Conservation (phyloP, 2,888 invertebrate genomes). For the Scrobipalpa costella region DNA sequence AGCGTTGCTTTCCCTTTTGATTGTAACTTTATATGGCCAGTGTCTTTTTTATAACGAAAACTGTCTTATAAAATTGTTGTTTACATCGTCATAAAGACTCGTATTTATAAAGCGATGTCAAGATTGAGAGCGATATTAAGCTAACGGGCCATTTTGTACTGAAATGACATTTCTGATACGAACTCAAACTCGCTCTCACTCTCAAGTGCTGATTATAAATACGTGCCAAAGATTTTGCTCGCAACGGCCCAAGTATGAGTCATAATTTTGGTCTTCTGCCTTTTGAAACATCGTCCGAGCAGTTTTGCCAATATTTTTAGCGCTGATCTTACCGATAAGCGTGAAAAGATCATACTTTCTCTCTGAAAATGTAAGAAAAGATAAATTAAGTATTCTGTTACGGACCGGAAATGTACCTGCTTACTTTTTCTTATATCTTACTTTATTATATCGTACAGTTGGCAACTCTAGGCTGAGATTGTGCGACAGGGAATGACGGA, state of each 20-base stretch:
- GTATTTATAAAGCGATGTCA: no score
- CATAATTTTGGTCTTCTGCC: neutral
- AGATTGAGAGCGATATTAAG: no score
- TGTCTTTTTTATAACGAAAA: no score
- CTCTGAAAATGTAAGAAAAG: no score
- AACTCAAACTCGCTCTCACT: no score
- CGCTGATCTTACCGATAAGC: slow-evolving; percentile 3
- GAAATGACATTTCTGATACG: no score
- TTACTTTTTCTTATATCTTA: no score
- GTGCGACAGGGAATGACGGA: neutral
- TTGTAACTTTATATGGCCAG: neutral
- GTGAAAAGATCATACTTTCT: no score
- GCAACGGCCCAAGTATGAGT: neutral
- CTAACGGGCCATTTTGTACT: no score
- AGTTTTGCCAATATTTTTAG: neutral
- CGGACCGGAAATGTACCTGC: no score
- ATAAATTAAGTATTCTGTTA: no score
- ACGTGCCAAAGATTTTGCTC: neutral
- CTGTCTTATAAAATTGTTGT: neutral
- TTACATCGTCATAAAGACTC: neutral
- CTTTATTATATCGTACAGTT: neutral
- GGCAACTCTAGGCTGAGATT: neutral
- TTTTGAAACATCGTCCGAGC: neutral
- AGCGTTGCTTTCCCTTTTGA: neutral
- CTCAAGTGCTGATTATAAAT: no score